Evolutionary conservation across 1,140 invertebrate species (phyloP).

Genomic region (Drosophila mojavensis): DNA sequence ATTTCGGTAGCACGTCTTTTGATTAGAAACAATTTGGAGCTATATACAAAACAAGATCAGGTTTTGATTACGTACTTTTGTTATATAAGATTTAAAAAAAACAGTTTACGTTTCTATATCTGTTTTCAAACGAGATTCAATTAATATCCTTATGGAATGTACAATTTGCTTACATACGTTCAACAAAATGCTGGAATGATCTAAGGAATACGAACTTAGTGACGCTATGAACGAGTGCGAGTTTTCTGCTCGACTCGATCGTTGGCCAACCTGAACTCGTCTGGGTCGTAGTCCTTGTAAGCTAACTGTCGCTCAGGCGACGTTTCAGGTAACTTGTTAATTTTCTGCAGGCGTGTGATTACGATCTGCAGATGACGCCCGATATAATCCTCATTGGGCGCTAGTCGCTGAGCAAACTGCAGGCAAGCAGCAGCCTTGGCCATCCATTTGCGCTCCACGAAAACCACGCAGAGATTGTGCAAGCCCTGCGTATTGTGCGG

Average conservation of each 20-base stretch:
- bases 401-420: slow-evolving; percentile 90
- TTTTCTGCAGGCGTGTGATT: slow-evolving; percentile 73
- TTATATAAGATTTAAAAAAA: background rate
- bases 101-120: slow-evolving; percentile 2
- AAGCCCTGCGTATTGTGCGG: slow-evolving; percentile 96
- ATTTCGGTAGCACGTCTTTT: slow-evolving; percentile 34
- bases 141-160: slow-evolving; percentile 11
- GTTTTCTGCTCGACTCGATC: slow-evolving; percentile 46
- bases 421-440: slow-evolving; percentile 93
- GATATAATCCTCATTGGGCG: slow-evolving; percentile 96
- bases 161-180: background rate
- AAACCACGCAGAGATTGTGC: slow-evolving; percentile 98
- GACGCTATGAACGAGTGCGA: slow-evolving; percentile 56
- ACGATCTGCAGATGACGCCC: slow-evolving; percentile 89
- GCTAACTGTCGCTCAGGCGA: slow-evolving; percentile 76
- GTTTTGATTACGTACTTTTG: slow-evolving; percentile 41
- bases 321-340: slow-evolving; percentile 79
- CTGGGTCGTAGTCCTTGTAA: slow-evolving; percentile 77
- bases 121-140: slow-evolving; percentile 3
- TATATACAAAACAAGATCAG: slow-evolving; percentile 45
- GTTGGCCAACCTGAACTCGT: slow-evolving; percentile 64
- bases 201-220: background rate
- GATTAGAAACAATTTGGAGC: slow-evolving; percentile 15
- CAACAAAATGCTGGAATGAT: background rate
- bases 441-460: slow-evolving; percentile 95